Evolutionary conservation across 2,797 vertebrate genomes (phyloP), one percentile per base, ranked within the genome.

Genomic region (Cetoscarus ocellatus): DNA sequence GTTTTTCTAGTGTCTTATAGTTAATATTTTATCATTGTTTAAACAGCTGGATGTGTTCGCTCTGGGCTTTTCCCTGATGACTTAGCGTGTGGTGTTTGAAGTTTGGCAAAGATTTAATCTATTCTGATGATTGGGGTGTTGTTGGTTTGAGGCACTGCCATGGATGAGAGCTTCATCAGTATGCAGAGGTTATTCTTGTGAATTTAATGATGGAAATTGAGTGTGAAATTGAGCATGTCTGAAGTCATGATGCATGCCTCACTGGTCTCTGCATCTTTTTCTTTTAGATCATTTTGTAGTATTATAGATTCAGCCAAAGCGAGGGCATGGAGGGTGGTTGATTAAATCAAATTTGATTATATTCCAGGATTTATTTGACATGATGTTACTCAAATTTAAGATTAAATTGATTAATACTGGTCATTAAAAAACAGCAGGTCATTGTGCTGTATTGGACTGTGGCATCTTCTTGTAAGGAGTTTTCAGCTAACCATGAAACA

Each of bases 241-340:
- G 44, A 77, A 72, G 51, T 68, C 54, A 9, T 40, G 18, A 52
- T 71, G 48, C 67, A 44, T 2, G 27, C 43, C 70, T 35, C 42
- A 12, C 40, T 58, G 49, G 50, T 56, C 4, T 34, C 9, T 75
- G 49, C 40, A 12, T 64, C 12, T 47, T 79, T 53, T 61, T 64
- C 48, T 59, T 61, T 67, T 18, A 56, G 42, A 70, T 82, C 53
- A 51, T 38, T 34, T 68, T 40, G 35, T 48, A 70, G 54, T 67
- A 56, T 73, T 45, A 79, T 77, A 9, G 59, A 68, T 81, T 68
- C 49, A 59, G 53, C 66, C n/a, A 48, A 61, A 63, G 45, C 45
- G 34, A 61, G 10, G 53, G 36, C 15, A 43, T 18, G 9, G 1
- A 64, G 38, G 12, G 34, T 13, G 14, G 61, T 19, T 1, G 27